These are phyloP conservation scores for Anableps anableps DNA, from an alignment of 2,797 vertebrate genomes.

Conservation along the genomic window DNA sequence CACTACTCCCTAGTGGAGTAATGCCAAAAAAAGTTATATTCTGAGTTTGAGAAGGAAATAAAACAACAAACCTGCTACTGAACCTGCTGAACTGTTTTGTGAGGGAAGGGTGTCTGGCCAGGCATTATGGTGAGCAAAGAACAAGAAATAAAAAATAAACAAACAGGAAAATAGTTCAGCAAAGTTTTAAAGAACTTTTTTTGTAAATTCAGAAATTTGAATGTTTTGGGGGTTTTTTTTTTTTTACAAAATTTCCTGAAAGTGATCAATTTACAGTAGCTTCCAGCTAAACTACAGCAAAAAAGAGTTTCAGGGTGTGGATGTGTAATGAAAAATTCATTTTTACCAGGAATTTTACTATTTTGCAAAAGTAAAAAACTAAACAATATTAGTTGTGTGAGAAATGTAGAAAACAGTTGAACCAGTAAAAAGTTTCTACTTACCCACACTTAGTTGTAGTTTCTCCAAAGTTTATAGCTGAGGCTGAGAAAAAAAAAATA, in stretches of 20 bases:
- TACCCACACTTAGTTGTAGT: conserved; percentile 58
- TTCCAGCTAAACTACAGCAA: not conserved
- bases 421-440: conserved; percentile 43
- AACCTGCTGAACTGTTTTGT: conserved; percentile 39
- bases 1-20: not conserved
- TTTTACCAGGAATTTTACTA: not conserved
- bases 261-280: not conserved
- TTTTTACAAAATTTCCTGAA: not conserved
- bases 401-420: not conserved
- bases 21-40: not conserved
- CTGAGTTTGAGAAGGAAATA: not conserved
- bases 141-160: not conserved
- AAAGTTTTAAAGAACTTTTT: not conserved
- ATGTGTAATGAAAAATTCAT: not conserved
- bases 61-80: conserved; percentile 62
- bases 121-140: conserved; percentile 30
- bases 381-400: not conserved
- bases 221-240: not conserved
- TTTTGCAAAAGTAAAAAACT: not conserved
- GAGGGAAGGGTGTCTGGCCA: conserved; percentile 24
- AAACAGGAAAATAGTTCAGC: not conserved
- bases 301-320: not conserved
- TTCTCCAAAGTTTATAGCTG: conserved; percentile 48
- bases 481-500: conserved; percentile 65
- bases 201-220: conserved; percentile 7